phyloP scores from a whole-genome alignment of 2,888 invertebrate species.

The Eupsilia transversa region DNA sequence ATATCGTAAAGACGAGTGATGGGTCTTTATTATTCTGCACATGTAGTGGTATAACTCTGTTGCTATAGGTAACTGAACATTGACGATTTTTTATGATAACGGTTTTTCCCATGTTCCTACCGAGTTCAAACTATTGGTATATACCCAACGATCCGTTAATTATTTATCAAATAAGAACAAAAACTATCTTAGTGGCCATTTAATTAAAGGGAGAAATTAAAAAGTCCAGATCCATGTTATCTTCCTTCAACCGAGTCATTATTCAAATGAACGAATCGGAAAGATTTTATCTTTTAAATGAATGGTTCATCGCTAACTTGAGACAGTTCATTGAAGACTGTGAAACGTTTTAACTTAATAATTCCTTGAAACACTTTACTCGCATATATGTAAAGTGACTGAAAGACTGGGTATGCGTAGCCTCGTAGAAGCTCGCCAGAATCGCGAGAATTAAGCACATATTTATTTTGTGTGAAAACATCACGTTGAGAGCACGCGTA shows the following conservation, averaged over 20 bases:
- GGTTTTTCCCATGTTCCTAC: no score
- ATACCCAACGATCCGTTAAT: no score
- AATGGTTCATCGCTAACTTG: constrained; percentile 10
- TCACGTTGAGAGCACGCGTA: no score
- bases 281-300: constrained; percentile 33
- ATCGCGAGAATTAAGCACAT: neutral
- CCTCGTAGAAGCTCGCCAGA: neutral
- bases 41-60: no score
- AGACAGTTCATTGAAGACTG: neutral
- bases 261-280: constrained; percentile 40
- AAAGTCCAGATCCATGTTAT: constrained; percentile 27
- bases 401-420: neutral
- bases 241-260: constrained; percentile 34
- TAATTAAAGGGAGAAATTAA: constrained; percentile 3
- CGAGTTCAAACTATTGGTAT: neutral
- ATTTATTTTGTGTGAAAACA: no score
- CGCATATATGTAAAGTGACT: neutral
- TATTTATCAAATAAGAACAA: neutral
- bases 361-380: neutral
- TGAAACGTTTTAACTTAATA: neutral
- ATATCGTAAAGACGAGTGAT: neutral
- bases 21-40: no score
- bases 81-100: neutral
- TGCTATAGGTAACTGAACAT: neutral
- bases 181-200: neutral